These are phyloP conservation scores for Prorops nasuta DNA, from an alignment of 1,140 invertebrate species.

Conservation along the genomic window DNA sequence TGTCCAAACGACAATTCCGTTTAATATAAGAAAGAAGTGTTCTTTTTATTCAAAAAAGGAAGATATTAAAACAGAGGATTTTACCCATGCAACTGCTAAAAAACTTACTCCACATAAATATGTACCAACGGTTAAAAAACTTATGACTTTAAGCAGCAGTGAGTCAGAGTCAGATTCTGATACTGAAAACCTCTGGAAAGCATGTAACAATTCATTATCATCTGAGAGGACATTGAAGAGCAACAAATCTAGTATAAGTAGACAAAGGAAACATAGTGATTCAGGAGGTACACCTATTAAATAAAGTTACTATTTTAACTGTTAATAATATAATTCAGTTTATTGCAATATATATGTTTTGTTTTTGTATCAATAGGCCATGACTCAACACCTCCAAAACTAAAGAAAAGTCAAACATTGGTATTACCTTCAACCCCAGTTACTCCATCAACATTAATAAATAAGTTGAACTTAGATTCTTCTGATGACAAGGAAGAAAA, in stretches of 20 bases:
- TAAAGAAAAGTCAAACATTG: constrained; percentile 21
- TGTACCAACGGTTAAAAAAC: constrained; percentile 37
- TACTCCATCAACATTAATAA: constrained; percentile 35
- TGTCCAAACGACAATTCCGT: constrained; percentile 35
- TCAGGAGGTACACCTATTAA: constrained; percentile 25
- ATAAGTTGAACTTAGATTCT: constrained; percentile 24
- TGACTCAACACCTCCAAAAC: constrained; percentile 34
- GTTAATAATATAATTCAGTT: constrained; percentile 1
- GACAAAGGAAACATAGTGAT: too few relatives aligned
- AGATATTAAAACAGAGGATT: constrained; percentile 27
- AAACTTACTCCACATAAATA: constrained; percentile 25
- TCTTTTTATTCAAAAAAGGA: constrained; percentile 37
- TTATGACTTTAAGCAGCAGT: constrained; percentile 43
- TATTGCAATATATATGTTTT: not conserved
- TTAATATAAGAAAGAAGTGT: constrained; percentile 34
- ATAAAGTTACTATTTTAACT: not conserved
- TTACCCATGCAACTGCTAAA: constrained; percentile 28
- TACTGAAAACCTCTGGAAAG: constrained; percentile 28
- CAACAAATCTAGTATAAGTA: too few relatives aligned
- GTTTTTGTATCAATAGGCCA: not conserved
- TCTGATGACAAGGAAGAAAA: constrained; percentile 19
- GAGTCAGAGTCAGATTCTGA: constrained; percentile 46
- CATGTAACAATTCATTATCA: constrained; percentile 10
- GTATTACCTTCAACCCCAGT: constrained; percentile 15
- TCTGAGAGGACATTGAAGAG: too few relatives aligned